Evolutionary conservation across 2,888 invertebrate species (phyloP), one percentile per base, ranked within the genome.

Genomic region (Beris morrisii): DNA sequence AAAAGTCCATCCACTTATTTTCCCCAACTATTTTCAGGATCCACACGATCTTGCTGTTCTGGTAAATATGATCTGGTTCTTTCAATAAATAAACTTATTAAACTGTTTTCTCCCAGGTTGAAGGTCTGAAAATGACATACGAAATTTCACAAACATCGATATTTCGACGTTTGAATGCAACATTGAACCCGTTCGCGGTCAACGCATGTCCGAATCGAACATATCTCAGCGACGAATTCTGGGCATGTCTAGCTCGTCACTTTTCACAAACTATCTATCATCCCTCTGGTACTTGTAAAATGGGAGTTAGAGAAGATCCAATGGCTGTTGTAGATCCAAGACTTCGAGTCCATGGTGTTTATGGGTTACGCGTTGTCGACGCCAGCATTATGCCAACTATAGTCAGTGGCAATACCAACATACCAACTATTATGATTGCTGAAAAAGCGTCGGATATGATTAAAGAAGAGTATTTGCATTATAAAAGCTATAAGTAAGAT

Each of bases 371-470:
- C 38, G 89, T 94, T 0, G 85, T 92, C 3, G 94, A 94, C 76
- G 91, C 88, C 0, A 92, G 92, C 71, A 84, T 94, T 22, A 93
- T 94, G 90, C 93, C 93, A 0, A 85, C 81, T 2, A 90, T 93
- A 64, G 83, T 87, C 0, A 89, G 85, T 43, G 93, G 92, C 0
- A 92, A 93, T 74, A 93, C 92, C 0, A 92, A 92, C 73, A 92
- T 91, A 0, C 91, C 93, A 0, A 86, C 86, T 1, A 87, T 92
- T 53, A 93, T 93, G 93, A 88, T 93, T 52, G 93, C 88, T 0
- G 93, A 93, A 75, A 92, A 90, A 74, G 91, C 88, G 1, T 84
- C 91, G 0, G 92, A 93, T 73, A 87, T 93, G 84, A 91, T 93
- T 71, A 91, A 91, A 75, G 84, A 88, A 75, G 88, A 90, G 71